phyloP scores from a whole-genome alignment of 2,113 vertebrate species.

The Myanophis thanlyinensis region DNA sequence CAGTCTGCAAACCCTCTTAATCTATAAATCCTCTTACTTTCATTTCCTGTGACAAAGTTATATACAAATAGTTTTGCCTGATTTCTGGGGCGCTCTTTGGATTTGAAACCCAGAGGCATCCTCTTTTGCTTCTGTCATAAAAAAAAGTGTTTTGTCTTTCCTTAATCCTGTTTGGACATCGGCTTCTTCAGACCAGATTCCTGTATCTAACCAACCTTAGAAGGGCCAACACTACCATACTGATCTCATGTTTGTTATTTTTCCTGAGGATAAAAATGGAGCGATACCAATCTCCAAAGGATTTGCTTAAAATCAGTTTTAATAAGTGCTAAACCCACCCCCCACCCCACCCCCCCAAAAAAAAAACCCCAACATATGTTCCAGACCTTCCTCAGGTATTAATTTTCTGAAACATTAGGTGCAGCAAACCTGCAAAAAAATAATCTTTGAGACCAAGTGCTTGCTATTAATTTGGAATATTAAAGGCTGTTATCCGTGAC shows the following conservation, averaged over 20 bases:
- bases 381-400: conserved; percentile 43
- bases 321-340: conserved; percentile 63
- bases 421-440: conserved; percentile 53
- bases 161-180: neutral
- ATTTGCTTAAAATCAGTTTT: conserved; percentile 66
- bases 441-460: conserved; percentile 55
- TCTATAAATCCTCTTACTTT: neutral
- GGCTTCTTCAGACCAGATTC: neutral
- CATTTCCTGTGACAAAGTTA: neutral
- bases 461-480: conserved; percentile 51
- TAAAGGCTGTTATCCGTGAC: conserved; percentile 43
- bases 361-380: conserved; percentile 64
- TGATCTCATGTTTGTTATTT: conserved; percentile 54
- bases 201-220: neutral
- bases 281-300: conserved; percentile 49
- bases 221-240: conserved; percentile 27
- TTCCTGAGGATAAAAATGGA: conserved; percentile 44
- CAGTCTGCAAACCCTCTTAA: neutral
- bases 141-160: neutral
- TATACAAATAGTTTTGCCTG: neutral
- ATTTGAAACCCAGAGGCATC: neutral
- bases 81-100: neutral
- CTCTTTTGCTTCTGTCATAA: neutral
- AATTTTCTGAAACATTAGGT: conserved; percentile 52
- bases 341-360: conserved; percentile 50